Evolutionary conservation across 30 jellyfish, hydroid and myxozoan genomes (phyloP).

Genomic region (Hydractinia symbiolongicarpus): DNA sequence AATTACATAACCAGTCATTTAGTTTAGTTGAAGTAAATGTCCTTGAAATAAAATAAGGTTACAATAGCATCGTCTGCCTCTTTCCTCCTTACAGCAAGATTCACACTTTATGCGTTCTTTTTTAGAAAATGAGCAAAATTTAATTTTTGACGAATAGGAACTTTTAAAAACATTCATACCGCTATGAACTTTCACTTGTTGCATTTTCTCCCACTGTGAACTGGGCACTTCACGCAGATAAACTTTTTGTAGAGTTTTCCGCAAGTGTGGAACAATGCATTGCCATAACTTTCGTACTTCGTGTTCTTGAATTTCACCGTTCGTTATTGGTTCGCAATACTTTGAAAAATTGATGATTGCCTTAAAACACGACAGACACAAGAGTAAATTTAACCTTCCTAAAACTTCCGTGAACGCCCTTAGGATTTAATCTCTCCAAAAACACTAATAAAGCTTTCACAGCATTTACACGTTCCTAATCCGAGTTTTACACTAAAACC

Average conservation of each 20-base stretch:
- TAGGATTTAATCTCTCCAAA: too few species aligned
- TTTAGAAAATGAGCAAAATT: too few species aligned
- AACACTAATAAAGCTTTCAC: too few species aligned
- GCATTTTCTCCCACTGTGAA: constrained; percentile 46
- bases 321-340: constrained; percentile 58
- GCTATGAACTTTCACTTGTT: not conserved
- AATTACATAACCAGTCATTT: too few species aligned
- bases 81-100: too few species aligned
- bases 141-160: too few species aligned
- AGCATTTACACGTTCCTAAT: too few species aligned
- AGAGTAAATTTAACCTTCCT: not conserved
- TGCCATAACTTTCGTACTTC: constrained; percentile 71
- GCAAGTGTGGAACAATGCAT: constrained; percentile 59
- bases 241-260: constrained; percentile 48
- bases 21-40: too few species aligned
- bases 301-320: constrained; percentile 10
- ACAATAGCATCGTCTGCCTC: too few species aligned
- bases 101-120: too few species aligned
- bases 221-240: constrained; percentile 61
- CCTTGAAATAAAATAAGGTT: too few species aligned
- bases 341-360: constrained; percentile 50
- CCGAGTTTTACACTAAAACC: too few species aligned
- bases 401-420: not conserved
- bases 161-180: not conserved
- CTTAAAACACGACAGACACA: constrained; percentile 31